Evolutionary conservation across 2,888 invertebrate species (phyloP).

Genomic region (Muscina levida): DNA sequence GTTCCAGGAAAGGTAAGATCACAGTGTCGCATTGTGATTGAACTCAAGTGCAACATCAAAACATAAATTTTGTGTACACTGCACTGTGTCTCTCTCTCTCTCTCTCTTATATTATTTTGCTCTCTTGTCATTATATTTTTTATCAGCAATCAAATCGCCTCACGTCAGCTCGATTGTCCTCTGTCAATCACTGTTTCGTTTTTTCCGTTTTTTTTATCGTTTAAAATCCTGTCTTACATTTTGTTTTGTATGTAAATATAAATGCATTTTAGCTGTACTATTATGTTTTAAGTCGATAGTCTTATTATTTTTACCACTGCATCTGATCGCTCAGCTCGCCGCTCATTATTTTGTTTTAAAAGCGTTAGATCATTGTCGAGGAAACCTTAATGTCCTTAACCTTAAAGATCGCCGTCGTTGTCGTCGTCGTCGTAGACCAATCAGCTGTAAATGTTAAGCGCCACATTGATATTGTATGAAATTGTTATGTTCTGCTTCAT

Average conservation of each 20-base stretch:
- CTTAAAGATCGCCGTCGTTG: neutral
- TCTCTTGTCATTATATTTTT: slow-evolving; percentile 53
- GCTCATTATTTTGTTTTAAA: slow-evolving; percentile 7
- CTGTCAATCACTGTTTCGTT: slow-evolving; percentile 43
- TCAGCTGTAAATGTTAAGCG: slow-evolving; percentile 29
- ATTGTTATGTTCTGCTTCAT: slow-evolving; percentile 30
- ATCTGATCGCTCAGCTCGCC: slow-evolving; percentile 28
- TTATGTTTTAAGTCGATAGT: slow-evolving; percentile 4
- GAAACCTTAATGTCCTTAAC: slow-evolving; percentile 16
- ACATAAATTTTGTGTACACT: slow-evolving; percentile 54
- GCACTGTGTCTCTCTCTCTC: slow-evolving; percentile 63
- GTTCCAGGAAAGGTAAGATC: slow-evolving; percentile 82
- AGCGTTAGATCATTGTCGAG: neutral
- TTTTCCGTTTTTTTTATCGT: neutral
- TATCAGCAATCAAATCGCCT: slow-evolving; percentile 49
- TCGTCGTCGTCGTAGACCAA: neutral
- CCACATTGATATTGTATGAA: slow-evolving; percentile 19
- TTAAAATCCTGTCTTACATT: slow-evolving; percentile 23
- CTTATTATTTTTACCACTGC: slow-evolving; percentile 19
- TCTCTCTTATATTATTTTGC: slow-evolving; percentile 39
- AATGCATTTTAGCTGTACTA: slow-evolving; percentile 4
- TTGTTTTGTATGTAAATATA: neutral
- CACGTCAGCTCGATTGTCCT: slow-evolving; percentile 49
- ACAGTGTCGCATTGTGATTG: slow-evolving; percentile 68
- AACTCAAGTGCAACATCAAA: slow-evolving; percentile 38